phyloP scores from a whole-genome alignment of 2,113 vertebrate genomes.

The Pachyramphus minor region DNA sequence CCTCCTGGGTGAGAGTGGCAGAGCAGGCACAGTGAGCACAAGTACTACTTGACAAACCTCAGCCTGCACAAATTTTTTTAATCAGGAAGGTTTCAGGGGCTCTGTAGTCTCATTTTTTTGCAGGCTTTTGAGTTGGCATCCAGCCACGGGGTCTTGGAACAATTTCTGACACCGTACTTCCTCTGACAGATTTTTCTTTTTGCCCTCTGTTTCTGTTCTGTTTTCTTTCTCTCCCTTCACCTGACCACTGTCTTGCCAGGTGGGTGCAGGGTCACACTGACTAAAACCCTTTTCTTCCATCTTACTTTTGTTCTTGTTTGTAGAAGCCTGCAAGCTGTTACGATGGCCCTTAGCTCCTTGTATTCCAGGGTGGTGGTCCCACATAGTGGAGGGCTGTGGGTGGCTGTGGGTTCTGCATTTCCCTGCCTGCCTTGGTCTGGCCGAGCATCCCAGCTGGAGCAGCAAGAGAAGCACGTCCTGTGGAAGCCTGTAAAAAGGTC shows the following conservation, averaged over 20 bases:
- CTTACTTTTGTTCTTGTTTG: background rate
- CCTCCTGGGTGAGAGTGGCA: background rate
- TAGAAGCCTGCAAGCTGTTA: background rate
- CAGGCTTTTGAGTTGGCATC: background rate
- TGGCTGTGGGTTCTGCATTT: background rate
- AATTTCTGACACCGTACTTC: background rate
- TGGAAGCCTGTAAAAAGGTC: background rate
- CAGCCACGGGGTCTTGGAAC: background rate
- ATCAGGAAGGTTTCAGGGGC: background rate
- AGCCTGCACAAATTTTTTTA: background rate
- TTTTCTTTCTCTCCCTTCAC: background rate
- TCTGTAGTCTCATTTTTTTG: background rate
- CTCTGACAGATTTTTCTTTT: background rate
- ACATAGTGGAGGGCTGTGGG: background rate
- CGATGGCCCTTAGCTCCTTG: fast-evolving
- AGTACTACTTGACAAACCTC: background rate
- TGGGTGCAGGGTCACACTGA: fast-evolving
- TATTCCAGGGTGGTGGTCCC: background rate
- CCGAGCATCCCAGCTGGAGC: background rate
- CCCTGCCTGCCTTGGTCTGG: background rate
- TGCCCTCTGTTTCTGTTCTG: constrained; percentile 11
- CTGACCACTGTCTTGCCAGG: background rate
- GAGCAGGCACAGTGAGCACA: background rate
- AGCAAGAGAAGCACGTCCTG: background rate
- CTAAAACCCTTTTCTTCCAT: background rate